These are phyloP conservation scores for Xiphias gladius DNA, from an alignment of 2,113 vertebrate genomes.

Conservation along the genomic window DNA sequence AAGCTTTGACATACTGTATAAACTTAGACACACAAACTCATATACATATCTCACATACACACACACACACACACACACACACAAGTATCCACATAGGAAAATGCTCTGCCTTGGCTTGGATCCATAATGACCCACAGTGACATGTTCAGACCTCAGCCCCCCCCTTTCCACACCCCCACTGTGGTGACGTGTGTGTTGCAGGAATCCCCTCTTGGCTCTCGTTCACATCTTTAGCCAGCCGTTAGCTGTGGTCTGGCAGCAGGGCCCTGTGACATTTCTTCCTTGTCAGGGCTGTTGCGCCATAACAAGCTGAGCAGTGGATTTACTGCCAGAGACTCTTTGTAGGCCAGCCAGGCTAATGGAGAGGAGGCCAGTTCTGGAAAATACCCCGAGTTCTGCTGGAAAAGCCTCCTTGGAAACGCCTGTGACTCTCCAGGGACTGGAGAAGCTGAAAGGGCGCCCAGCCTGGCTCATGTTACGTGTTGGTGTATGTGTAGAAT, in stretches of 20 bases:
- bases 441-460: constrained; percentile 54
- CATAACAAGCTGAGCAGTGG: constrained; percentile 73
- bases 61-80: constrained; percentile 4
- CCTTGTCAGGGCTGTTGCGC: constrained; percentile 69
- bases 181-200: constrained; percentile 58
- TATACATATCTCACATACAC: not conserved
- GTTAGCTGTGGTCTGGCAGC: constrained; percentile 78
- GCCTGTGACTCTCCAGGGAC: constrained; percentile 67
- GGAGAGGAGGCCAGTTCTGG: constrained; percentile 63
- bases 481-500: constrained; percentile 41
- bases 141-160: constrained; percentile 28
- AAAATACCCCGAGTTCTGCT: constrained; percentile 74
- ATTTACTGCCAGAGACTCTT: constrained; percentile 75
- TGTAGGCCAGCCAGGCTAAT: constrained; percentile 77
- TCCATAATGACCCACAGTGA: constrained; percentile 27
- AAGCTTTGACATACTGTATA: no score
- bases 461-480: constrained; percentile 52
- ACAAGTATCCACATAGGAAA: constrained; percentile 11
- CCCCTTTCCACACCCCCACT: not conserved
- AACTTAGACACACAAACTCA: no score
- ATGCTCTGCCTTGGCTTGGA: not conserved
- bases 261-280: constrained; percentile 71
- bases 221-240: constrained; percentile 54
- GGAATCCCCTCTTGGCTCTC: constrained; percentile 75
- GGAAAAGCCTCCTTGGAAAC: constrained; percentile 74